phyloP scores from a whole-genome alignment of 2,888 invertebrate genomes.

The Synergus laeviventris region DNA sequence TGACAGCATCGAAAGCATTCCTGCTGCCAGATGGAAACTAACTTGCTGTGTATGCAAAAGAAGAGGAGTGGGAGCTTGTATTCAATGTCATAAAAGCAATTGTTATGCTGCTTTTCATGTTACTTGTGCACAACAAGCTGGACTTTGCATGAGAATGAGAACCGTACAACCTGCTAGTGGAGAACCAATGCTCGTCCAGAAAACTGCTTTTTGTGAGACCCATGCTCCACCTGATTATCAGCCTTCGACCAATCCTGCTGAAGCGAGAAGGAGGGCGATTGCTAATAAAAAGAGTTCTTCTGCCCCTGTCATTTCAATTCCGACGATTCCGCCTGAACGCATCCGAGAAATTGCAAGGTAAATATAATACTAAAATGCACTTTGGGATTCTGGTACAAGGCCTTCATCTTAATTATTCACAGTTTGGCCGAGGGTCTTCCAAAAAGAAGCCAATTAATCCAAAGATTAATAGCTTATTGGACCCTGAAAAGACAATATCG shows the following conservation, averaged over 20 bases:
- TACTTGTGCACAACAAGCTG: conserved; percentile 98
- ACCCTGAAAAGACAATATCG: conserved; percentile 95
- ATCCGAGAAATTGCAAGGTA: conserved; percentile 93
- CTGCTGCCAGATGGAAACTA: conserved; percentile 96
- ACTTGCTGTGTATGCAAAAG: conserved; percentile 98
- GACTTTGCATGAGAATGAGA: conserved; percentile 97
- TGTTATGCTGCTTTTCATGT: conserved; percentile 99
- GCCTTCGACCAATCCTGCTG: conserved; percentile 73
- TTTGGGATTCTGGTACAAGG: conserved; percentile 11
- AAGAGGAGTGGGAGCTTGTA: conserved; percentile 95
- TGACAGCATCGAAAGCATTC: conserved; percentile 97
- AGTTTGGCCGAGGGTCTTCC: conserved; percentile 77
- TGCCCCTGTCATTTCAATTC: conserved; percentile 94
- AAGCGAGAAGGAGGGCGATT: conserved; percentile 76
- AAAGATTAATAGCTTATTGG: conserved; percentile 96
- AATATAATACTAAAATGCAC: conserved; percentile 70
- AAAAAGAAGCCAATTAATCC: conserved; percentile 90
- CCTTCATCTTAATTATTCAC: conserved; percentile 18
- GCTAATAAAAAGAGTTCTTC: conserved; percentile 88
- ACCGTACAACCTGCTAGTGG: conserved; percentile 85
- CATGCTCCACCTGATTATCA: conserved; percentile 86
- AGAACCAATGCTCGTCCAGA: conserved; percentile 90
- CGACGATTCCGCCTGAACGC: conserved; percentile 92
- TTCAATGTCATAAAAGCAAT: conserved; percentile 97
- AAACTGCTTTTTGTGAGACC: conserved; percentile 96